Percentiles rank a stretch among this genome's conserved stretches.
phyloP scores from a whole-genome alignment of 2,113 vertebrate genomes.

The Deroptyus accipitrinus region DNA sequence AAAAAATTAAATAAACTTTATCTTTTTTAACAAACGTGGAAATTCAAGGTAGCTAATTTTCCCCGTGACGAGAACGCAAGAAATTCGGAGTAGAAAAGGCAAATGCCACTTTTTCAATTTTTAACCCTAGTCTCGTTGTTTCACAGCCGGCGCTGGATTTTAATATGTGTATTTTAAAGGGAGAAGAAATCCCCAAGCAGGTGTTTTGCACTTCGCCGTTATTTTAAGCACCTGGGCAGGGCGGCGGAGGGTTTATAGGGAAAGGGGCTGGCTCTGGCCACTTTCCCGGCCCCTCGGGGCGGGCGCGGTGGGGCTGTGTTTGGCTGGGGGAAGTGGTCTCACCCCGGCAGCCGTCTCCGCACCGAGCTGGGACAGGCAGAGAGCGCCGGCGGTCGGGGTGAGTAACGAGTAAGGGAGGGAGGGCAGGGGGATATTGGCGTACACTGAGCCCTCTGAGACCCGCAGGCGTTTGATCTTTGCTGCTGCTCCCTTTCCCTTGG shows the following conservation, averaged over 20 bases:
- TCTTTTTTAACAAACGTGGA: conserved; percentile 79
- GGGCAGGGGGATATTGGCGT: background rate
- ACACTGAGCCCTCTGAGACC: background rate
- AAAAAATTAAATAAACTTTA: conserved; percentile 78
- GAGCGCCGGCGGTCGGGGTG: conserved; percentile 74
- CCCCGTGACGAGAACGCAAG: background rate
- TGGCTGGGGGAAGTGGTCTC: background rate
- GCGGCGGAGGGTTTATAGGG: background rate
- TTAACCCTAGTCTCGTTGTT: background rate
- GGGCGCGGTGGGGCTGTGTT: background rate
- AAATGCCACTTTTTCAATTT: background rate
- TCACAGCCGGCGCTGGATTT: background rate
- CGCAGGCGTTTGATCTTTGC: conserved; percentile 23
- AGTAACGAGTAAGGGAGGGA: conserved; percentile 66
- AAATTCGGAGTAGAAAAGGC: background rate
- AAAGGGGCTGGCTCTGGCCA: background rate
- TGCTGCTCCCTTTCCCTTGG: background rate
- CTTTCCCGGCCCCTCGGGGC: background rate
- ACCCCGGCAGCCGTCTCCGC: conserved; percentile 82
- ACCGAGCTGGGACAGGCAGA: conserved; percentile 73
- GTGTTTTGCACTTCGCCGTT: background rate
- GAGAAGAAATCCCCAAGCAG: background rate
- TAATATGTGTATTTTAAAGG: conserved; percentile 9
- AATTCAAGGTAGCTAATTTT: conserved; percentile 75
- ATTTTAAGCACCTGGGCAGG: background rate